Evolutionary conservation across 2,797 vertebrate species (phyloP), one percentile per base, ranked within the genome.

Genomic region (Macrochelys suwanniensis): DNA sequence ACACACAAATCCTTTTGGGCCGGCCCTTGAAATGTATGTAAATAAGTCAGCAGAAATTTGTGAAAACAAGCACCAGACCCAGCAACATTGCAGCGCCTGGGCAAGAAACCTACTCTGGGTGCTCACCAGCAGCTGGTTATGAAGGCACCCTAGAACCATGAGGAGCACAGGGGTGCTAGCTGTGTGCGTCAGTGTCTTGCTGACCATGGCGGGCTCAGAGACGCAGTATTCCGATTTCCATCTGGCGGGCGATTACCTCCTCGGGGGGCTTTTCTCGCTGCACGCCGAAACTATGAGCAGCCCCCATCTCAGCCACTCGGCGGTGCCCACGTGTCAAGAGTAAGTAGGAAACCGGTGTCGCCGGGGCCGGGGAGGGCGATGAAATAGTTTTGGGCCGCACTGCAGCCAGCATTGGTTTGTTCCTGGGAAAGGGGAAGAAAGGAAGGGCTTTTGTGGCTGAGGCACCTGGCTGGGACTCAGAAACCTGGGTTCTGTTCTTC

Each of bases 201-300:
- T 95, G 31, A 56, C 95, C 17, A 4, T 5, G 11, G 49, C 21
- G 5, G n/a, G 68, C 45, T 51, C 56, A 1, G 8, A 6, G 47
- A 13, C 17, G 0, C 33, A 94, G 19, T 80, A 92, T 56, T 96
- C 95, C 0, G 82, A 96, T 17, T 98, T 99, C 96, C 95, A 97
- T 51, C 94, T 98, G 84, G 87, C 96, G 2, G 99, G 98, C 1
- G 97, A 99, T 94, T 98, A 98, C 88, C 94, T 97, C 88, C 97
- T 99, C 4, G 97, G 98, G 28, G 99, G 99, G 7, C 96, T 99
- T 84, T 99, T 99, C 87, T 97, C 98, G 53, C 97, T 99, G 45
- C 98, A 99, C 3, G 96, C 98, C 84, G 98, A 94, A 25, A 85
- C 98, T 45, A 98, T 98, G 56, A 98, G 98, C 95, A 96, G 89